Evolutionary conservation across 2,888 invertebrate genomes (phyloP).

Genomic region (Baronia brevicornis): DNA sequence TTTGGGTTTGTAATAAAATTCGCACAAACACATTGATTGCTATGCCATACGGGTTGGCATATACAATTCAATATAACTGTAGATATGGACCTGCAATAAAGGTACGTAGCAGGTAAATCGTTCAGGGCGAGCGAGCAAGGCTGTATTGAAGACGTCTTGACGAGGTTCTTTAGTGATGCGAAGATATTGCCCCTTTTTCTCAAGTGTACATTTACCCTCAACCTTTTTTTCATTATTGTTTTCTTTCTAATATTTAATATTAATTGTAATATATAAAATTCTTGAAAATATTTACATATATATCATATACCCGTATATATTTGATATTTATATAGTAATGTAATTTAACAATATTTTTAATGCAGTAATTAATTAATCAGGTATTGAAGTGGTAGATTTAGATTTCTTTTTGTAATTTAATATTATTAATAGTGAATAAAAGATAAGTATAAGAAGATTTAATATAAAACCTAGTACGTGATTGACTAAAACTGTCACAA

Average conservation of each 20-base stretch:
- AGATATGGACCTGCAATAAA: conserved; percentile 3
- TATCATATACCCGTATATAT: too few relatives aligned
- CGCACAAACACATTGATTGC: conserved; percentile 8
- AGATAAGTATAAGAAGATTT: conserved; percentile 45
- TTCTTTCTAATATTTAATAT: background rate
- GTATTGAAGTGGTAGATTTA: conserved; percentile 32
- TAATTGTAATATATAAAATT: too few relatives aligned
- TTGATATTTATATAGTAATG: too few relatives aligned
- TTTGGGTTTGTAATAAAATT: conserved; percentile 9
- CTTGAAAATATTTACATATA: too few relatives aligned
- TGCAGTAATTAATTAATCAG: conserved; percentile 21
- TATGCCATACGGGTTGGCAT: background rate
- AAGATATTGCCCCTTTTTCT: conserved; percentile 25
- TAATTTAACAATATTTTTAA: conserved; percentile 15
- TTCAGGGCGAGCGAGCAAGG: conserved; percentile 13
- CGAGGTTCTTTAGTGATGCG: conserved; percentile 23
- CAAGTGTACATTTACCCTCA: conserved; percentile 21
- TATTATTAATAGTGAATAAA: conserved; percentile 46
- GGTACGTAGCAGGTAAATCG: conserved; percentile 11
- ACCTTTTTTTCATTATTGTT: conserved; percentile 9
- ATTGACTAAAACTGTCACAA: conserved; percentile 35
- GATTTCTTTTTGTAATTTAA: conserved; percentile 39
- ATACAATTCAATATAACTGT: conserved; percentile 6
- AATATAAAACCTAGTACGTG: conserved; percentile 46
- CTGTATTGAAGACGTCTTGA: conserved; percentile 20